phyloP scores from a whole-genome alignment of 2,113 vertebrate species.

The Cebus imitator region DNA sequence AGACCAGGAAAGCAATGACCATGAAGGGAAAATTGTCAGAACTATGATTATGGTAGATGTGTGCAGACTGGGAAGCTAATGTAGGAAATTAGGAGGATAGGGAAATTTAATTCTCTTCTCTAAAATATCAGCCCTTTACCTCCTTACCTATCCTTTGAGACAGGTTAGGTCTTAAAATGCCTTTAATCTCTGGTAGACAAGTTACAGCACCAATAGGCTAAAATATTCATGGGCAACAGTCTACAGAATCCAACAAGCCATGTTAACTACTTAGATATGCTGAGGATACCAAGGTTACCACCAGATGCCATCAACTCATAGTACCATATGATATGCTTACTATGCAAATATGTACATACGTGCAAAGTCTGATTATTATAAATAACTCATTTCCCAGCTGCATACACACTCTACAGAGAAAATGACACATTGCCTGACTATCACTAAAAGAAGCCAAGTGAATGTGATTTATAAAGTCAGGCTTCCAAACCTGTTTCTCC shows the following conservation, averaged over 20 bases:
- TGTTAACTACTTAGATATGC: background rate
- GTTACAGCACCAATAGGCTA: constrained; percentile 16
- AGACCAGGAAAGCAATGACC: constrained; percentile 17
- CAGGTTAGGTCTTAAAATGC: constrained; percentile 41
- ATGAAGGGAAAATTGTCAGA: constrained; percentile 1
- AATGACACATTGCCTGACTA: constrained; percentile 82
- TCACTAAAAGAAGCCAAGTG: constrained; percentile 70
- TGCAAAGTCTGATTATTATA: constrained; percentile 64
- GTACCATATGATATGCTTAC: constrained; percentile 79
- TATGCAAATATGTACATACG: constrained; percentile 74
- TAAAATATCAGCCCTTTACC: background rate
- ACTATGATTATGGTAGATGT: background rate
- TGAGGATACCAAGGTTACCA: constrained; percentile 22
- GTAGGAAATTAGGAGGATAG: background rate
- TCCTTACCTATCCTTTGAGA: background rate
- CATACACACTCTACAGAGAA: constrained; percentile 73
- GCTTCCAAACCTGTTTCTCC: background rate
- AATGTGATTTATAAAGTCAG: background rate
- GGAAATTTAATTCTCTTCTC: background rate
- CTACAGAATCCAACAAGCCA: constrained; percentile 45
- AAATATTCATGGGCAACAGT: background rate
- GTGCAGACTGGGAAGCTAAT: background rate
- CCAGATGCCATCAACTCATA: background rate
- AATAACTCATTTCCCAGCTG: constrained; percentile 80
- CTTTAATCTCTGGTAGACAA: constrained; percentile 42